Evolutionary conservation across 2,113 vertebrate species (phyloP), one percentile per base, ranked within the genome.

Genomic region (Stegostoma tigrinum): DNA sequence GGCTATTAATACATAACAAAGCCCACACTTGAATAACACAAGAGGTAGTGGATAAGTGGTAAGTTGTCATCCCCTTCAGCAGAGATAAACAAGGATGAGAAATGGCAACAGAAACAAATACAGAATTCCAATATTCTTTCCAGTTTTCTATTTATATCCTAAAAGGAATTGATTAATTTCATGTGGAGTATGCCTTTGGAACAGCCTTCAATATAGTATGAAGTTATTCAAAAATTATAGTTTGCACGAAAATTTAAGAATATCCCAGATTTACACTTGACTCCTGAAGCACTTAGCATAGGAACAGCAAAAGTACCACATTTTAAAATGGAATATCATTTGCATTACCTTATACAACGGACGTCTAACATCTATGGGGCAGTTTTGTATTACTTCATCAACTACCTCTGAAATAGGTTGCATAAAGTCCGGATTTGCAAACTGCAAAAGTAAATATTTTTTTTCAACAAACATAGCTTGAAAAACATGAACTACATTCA

Each of bases 371-470:
- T 99, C 99, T 95, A 99, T 99, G 64, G 99, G 99, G 96, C 99
- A 99, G 97, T 99, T 99, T 97, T 99, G 99, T 96, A 99, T 99
- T 96, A 99, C 99, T 97, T 99, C 99, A 96, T 99, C 99, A 97
- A 99, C 99, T 95, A 99, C 99, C 97, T 99, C 99, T 95, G 99
- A 99, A 97, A 99, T 99, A 52, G 99, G 99, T 96, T 99, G 99
- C 0, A 99, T 99, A 93, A 99, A 99, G 96, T 99, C 99, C 12
- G 99, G 99, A 97, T 99, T 99, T 97, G 99, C 99, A 97, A 99
- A 99, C 99, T 99, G 96, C 87, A 27, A 0, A n/a, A 7, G 12
- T 10, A 61, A 95, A 52, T 42, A 55, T 72, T 93, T 93, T 30
- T n/a, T 91, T n/a, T 91, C 0, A 34, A 64, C 87, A 23, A 38